These are phyloP conservation scores for Cettia cetti DNA, from an alignment of 2,113 vertebrate genomes.

Conservation along the genomic window DNA sequence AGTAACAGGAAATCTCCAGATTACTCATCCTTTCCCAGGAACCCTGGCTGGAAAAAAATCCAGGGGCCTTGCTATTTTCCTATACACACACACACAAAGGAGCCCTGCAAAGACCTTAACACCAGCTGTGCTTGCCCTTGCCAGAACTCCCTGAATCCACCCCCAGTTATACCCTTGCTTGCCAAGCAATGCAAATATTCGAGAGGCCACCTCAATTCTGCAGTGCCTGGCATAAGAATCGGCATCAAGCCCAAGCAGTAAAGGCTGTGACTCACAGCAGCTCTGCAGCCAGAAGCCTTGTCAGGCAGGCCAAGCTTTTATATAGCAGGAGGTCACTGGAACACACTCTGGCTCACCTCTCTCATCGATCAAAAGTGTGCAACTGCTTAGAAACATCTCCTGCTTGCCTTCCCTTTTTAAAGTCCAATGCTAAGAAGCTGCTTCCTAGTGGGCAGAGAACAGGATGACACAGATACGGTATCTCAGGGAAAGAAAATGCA, in stretches of 20 bases:
- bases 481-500: neutral
- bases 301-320: constrained; percentile 39
- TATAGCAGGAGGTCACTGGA: constrained; percentile 56
- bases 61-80: constrained; percentile 42
- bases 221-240: constrained; percentile 46
- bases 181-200: constrained; percentile 65
- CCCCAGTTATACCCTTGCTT: constrained; percentile 33
- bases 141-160: constrained; percentile 60
- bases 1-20: constrained; percentile 58
- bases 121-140: constrained; percentile 59
- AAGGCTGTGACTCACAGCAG: constrained; percentile 53
- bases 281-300: constrained; percentile 37
- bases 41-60: constrained; percentile 50
- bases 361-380: constrained; percentile 36
- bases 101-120: constrained; percentile 52
- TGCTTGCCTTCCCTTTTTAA: constrained; percentile 1
- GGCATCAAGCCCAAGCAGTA: constrained; percentile 23
- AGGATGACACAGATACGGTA: neutral
- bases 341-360: constrained; percentile 64
- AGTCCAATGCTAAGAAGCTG: neutral
- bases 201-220: constrained; percentile 45
- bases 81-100: neutral
- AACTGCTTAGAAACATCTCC: constrained; percentile 18
- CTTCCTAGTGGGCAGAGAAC: constrained; percentile 13
- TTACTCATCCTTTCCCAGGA: constrained; percentile 63